Percentiles rank a stretch among this genome's conserved stretches.
phyloP scores from a whole-genome alignment of 2,797 vertebrate genomes.

The Clarias laeviceps region DNA sequence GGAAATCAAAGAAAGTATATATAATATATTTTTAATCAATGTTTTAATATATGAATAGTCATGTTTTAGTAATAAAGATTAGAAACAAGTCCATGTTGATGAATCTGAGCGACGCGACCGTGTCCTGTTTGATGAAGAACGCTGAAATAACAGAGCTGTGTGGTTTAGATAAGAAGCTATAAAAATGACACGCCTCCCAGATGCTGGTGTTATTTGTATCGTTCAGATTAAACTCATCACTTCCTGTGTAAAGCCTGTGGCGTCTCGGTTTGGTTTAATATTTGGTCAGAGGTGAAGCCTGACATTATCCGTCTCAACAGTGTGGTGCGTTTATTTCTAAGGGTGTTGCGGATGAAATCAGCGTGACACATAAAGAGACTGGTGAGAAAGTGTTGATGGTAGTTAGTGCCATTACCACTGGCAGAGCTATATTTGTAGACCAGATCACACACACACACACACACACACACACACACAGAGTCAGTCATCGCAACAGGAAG shows the following conservation, averaged over 20 bases:
- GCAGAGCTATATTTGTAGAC: neutral
- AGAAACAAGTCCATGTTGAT: neutral
- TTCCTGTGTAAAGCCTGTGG: neutral
- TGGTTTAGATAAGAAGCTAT: neutral
- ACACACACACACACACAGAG: neutral
- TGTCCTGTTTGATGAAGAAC: neutral
- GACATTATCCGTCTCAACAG: neutral
- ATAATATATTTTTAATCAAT: too few relatives aligned
- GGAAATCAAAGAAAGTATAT: too few relatives aligned
- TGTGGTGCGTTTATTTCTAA: neutral
- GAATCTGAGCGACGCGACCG: neutral
- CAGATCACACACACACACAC: conserved; percentile 4
- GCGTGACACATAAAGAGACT: neutral
- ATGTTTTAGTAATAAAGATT: neutral
- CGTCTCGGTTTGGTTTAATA: neutral
- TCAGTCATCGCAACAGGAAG: conserved; percentile 43
- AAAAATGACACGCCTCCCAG: neutral
- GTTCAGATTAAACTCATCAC: neutral
- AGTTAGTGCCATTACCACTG: neutral
- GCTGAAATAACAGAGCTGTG: neutral
- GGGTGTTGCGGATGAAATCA: neutral
- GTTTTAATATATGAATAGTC: too few relatives aligned
- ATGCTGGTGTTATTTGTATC: neutral
- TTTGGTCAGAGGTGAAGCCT: neutral
- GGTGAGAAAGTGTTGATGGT: neutral